These are phyloP conservation scores for Dryobotodes eremita DNA, from an alignment of 2,888 invertebrate genomes.

Conservation along the genomic window DNA sequence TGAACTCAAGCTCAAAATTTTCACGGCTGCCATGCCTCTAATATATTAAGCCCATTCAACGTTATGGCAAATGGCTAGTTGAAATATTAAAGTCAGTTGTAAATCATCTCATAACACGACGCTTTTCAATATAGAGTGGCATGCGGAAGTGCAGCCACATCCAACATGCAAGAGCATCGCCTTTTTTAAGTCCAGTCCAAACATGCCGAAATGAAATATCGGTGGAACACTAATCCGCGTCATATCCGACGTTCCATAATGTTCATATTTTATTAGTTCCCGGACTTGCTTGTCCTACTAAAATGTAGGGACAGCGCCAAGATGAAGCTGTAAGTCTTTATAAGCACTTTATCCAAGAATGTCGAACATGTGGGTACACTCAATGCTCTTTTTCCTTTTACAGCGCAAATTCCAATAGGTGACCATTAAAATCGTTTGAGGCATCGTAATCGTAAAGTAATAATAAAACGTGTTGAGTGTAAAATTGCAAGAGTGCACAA, in stretches of 20 bases:
- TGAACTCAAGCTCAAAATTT: conserved; percentile 42
- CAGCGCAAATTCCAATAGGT: conserved; percentile 39
- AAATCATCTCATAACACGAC: conserved; percentile 75
- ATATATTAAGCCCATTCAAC: conserved; percentile 64
- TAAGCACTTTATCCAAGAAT: conserved; percentile 33
- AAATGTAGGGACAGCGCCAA: conserved; percentile 62
- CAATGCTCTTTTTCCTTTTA: conserved; percentile 43
- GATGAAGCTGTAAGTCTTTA: conserved; percentile 31
- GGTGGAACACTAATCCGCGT: conserved; percentile 72
- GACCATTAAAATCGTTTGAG: conserved; percentile 39
- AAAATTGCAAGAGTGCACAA: conserved; percentile 47
- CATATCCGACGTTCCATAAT: conserved; percentile 76
- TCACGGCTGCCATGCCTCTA: conserved; percentile 54
- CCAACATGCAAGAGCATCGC: conserved; percentile 71
- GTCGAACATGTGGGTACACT: conserved; percentile 17
- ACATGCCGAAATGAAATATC: conserved; percentile 83
- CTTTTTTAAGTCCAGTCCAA: conserved; percentile 77
- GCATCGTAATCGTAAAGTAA: conserved; percentile 47
- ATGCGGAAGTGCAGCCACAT: conserved; percentile 79
- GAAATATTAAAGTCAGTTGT: conserved; percentile 71
- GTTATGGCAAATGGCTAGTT: conserved; percentile 65
- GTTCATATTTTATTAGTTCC: conserved; percentile 81
- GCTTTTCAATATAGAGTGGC: conserved; percentile 69
- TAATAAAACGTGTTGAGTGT: conserved; percentile 48
- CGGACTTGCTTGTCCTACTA: conserved; percentile 72